These are phyloP conservation scores for Vulpes lagopus DNA, from an alignment of 2,113 vertebrate species.

Conservation along the genomic window DNA sequence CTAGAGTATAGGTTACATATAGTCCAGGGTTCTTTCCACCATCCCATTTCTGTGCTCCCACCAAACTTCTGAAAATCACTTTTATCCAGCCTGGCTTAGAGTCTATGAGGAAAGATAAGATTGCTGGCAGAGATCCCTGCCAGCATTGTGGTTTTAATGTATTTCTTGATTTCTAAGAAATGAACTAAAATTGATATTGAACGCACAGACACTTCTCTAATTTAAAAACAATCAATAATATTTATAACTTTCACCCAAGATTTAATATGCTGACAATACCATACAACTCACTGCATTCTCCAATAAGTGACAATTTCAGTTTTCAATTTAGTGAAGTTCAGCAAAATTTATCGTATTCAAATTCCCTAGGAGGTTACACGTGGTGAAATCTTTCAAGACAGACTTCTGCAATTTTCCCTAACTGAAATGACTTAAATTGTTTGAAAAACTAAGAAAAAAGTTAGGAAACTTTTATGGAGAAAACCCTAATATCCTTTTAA, in stretches of 20 bases:
- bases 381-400: conserved; percentile 28
- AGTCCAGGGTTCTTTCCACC: neutral
- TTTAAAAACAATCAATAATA: conserved; percentile 78
- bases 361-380: conserved; percentile 25
- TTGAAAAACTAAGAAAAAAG: conserved; percentile 16
- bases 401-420: conserved; percentile 40
- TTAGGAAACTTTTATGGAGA: conserved; percentile 6
- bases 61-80: neutral
- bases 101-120: neutral
- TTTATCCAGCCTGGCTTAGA: neutral
- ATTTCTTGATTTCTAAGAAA: conserved; percentile 71
- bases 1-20: neutral
- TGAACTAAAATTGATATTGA: conserved; percentile 73
- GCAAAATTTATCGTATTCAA: conserved; percentile 63
- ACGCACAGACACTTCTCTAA: conserved; percentile 72
- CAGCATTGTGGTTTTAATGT: conserved; percentile 39
- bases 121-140: conserved; percentile 1
- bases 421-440: conserved; percentile 50
- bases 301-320: conserved; percentile 73
- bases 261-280: conserved; percentile 73
- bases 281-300: conserved; percentile 48
- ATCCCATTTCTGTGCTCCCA: neutral
- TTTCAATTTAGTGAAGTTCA: conserved; percentile 71
- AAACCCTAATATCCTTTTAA: neutral
- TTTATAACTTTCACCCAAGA: conserved; percentile 69